Base-by-base conservation (phyloP, 2,888 invertebrate species). In the Stenurella melanura region DNA sequence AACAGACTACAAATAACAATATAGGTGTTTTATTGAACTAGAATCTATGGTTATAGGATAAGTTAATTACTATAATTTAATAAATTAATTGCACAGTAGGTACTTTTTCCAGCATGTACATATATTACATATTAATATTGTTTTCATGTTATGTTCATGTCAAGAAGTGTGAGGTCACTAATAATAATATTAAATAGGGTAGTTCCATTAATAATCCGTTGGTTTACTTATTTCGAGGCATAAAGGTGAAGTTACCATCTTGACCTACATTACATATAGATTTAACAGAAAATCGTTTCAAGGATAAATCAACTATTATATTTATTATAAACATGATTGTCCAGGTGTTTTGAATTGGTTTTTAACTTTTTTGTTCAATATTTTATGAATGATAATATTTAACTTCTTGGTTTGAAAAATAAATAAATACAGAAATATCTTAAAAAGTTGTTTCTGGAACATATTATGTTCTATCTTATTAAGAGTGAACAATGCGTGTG, bases 201-300 rank as follows among this genome's bases (percentile, higher is more conserved):
- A 58, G 58, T 58, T 58, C 11, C 58, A 19, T 19, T 58, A 58
- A 58, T 58, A 3, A 58, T 11, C 21, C 21, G 0, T 19, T 58
- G 10, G 19, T 19, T 17, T 50, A 68, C 18, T 30, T 50, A 54
- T 17, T 30, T 42, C 19, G 3, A 56, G 17, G n/a, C 26, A 60
- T 26, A 64, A 73, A 61, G 26, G 42, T 42, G 58, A 71, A 71
- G 38, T 71, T 11, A 12, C 38, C 42, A 15, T 69, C 7, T 56
- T 30, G 56, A 30, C 56, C 26, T n/a, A 50, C 15, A 50, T 50
- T n/a, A 50, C 15, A 50, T 50, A 12, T 17, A 50, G 0, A 50
- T 15, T 12, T n/a, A 50, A 50, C n/a, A 15, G 5, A 50, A 50
- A 50, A 50, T 50, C n/a, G 4, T 15, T 50, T n/a, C n/a, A 50